Evolutionary conservation across 2,797 vertebrate species (phyloP), one percentile per base, ranked within the genome.

Genomic region (Coregonus sp.): DNA sequence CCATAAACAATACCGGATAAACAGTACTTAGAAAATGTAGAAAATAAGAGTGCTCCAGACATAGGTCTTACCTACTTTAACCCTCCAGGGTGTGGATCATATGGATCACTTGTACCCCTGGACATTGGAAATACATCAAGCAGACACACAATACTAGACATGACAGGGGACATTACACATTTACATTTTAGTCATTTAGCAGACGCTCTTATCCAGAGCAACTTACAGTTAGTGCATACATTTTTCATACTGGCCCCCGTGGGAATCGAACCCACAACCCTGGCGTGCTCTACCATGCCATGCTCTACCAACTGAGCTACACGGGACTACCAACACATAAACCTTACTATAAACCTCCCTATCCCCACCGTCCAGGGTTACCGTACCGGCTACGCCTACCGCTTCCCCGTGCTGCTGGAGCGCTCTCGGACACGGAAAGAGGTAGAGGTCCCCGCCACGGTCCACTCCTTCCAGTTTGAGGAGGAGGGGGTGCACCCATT

Each of bases 301-400:
- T 25, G 25, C 25, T 25, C 25, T 25, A 25, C 25, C 25, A 25
- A 25, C 25, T 25, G 25, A 25, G 25, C 25, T 25, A 25, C 25
- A 25, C 25, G 25, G 25, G 25, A 25, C 25, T 25, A 25, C 25
- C 25, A 25, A 47, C 40, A 47, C 40, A 47, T 47, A 47, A 47
- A 47, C 1, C 33, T 33, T 33, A 33, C 33, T 33, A 4, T 33
- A 25, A 35, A 35, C 0, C 98, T 97, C 29, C 65, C 20, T 52
- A 40, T 56, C 40, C 66, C 37, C 25, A 31, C 16, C 37, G 33
- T 9, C 69, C 75, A 92, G 91, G 91, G 91, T 76, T 93, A 98
- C 87, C 96, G 97, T 71, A 97, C 97, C 0, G 98, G 98, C 77
- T 99, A 99, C 68, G 92, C 97, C 0, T 99, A 98, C 92, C 96